phyloP scores from a whole-genome alignment of 2,113 vertebrate species.

The Phylloscopus trochilus region DNA sequence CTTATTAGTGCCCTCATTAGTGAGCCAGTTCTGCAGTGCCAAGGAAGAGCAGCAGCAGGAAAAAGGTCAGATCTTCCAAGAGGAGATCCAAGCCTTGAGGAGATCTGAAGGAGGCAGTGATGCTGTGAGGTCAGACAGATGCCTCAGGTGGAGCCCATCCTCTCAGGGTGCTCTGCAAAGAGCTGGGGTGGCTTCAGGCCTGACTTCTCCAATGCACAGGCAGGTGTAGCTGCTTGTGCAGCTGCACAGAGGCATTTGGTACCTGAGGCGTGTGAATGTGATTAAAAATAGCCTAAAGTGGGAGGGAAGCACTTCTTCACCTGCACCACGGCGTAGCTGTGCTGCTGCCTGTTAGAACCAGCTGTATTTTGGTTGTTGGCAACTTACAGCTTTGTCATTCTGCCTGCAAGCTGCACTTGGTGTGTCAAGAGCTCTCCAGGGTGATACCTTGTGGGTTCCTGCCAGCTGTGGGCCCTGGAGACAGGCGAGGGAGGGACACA shows the following conservation, averaged over 20 bases:
- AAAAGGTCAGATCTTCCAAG: neutral
- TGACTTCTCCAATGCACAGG: neutral
- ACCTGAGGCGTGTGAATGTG: neutral
- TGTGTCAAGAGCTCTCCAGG: neutral
- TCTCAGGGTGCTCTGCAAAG: neutral
- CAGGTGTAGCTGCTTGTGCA: neutral
- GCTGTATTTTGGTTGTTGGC: neutral
- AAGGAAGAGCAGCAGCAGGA: neutral
- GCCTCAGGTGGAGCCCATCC: neutral
- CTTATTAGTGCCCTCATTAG: slow-evolving; percentile 3
- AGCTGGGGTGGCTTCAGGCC: neutral
- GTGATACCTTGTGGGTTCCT: neutral
- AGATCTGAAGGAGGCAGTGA: neutral
- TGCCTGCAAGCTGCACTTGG: neutral
- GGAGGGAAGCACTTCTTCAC: neutral
- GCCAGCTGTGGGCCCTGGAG: neutral
- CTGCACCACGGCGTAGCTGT: rapidly evolving
- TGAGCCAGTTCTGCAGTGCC: neutral
- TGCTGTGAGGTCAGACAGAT: neutral
- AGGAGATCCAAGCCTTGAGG: neutral
- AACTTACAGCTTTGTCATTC: neutral
- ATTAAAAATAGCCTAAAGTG: neutral
- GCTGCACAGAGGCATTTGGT: neutral
- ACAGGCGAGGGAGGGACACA: neutral
- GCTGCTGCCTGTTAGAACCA: neutral